Evolutionary conservation across 1,140 invertebrate genomes (phyloP), one percentile per base, ranked within the genome.

Genomic region (Diprion similis): DNA sequence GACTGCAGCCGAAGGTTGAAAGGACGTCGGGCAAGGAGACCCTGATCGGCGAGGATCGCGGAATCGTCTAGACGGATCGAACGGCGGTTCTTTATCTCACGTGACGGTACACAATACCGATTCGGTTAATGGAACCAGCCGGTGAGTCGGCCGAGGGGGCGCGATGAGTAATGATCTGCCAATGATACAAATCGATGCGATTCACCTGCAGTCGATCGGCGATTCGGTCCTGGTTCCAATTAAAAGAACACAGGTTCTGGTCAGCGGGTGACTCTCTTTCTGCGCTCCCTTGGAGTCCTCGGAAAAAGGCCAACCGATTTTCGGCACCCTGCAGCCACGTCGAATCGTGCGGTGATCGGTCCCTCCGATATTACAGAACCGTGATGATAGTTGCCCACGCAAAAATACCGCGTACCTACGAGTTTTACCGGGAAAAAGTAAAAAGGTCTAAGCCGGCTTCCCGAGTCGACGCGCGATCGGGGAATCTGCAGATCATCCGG

Each of bases 111-210:
- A 68, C 66, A 45, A 45, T 68, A 45, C 66, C 8, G 66, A 68
- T 68, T 68, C 66, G 13, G 8, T 68, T 68, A 19, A 68, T 19
- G 46, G 46, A 68, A 68, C 15, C 37, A 68, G 24, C 13, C 46
- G n/a, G 9, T 46, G 47, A 71, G n/a, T 1, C n/a, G 46, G 18
- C 13, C 19, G 46, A 9, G 18, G 68, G 18, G 69, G 78, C 76
- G 75, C 75, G 78, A 85, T 85, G 84, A 86, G 78, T 86, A 85
- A 86, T 86, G 84, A 84, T 84, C 84, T 80, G 81, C 79, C 83
- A 84, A 80, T 83, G 83, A 85, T 85, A 86, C 81, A 85, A 86
- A 86, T 85, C 83, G 83, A 78, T 75, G 77, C 82, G 80, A 85
- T 85, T 84, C 84, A 85, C 83, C 83, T 83, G 84, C 81, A 65